Base-by-base conservation (phyloP, 2,113 vertebrate species). In the Ochotona curzoniae region DNA sequence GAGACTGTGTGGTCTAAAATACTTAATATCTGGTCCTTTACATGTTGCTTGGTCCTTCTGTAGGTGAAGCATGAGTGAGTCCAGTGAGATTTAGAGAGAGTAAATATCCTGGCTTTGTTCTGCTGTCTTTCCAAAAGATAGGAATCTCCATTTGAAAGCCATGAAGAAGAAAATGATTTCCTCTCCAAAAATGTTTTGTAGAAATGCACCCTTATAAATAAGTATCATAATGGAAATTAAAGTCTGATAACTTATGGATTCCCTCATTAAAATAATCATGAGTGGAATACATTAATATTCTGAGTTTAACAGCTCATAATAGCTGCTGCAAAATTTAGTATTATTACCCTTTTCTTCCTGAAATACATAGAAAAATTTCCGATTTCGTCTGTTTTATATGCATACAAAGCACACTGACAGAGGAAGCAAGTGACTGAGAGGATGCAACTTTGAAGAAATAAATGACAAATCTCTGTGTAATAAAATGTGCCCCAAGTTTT, bases 171-270 rank as follows among this genome's bases (percentile, higher is more conserved):
- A 93, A 90, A 93, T 91, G n/a, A 96, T 84, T 96, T 81, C 93
- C 96, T 94, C 82, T 91, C 35, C 71, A 66, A 96, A 96, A 91
- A 81, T 95, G 87, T 93, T 92, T 91, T 94, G 63, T 71, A 81
- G 76, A 94, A 93, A 95, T 82, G 90, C 54, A 87, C 51, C 60
- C 76, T 95, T 93, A 91, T 93, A 94, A 91, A 95, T 94, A 93
- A 95, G 64, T 86, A 61, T 82, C 63, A 82, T 78, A 94, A 91
- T 93, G 32, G 69, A 80, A 94, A 95, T 97, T 94, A 88, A 28
- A 83, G n/a, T 61, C 73, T 83, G 87, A 93, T 38, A 96, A 94
- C 96, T 96, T 97, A 92, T 95, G 51, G 79, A 89, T 87, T 79
- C 73, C 23, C 57, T 90, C 66, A 95, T 97, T 95, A 94, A 96